A percentile compares a stretch with the other conserved stretches of the same genome.
phyloP scores from a whole-genome alignment of 2,113 vertebrate species.

The Seriola dumerili region DNA sequence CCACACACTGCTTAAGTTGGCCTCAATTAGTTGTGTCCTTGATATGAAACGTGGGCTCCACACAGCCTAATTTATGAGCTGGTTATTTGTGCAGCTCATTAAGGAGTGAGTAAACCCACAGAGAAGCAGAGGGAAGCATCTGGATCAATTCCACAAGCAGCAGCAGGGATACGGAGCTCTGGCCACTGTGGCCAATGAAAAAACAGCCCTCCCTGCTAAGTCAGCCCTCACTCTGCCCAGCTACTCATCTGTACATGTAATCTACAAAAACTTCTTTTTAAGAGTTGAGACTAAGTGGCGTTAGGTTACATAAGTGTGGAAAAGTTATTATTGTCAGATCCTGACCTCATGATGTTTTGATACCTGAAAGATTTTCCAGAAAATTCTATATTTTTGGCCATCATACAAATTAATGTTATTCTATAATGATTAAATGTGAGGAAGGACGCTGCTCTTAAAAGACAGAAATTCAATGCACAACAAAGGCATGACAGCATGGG shows the following conservation, averaged over 20 bases:
- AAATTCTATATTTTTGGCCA: too few relatives aligned
- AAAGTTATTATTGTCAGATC: too few relatives aligned
- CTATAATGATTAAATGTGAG: too few relatives aligned
- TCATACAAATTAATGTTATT: too few relatives aligned
- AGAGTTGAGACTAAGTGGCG: neutral
- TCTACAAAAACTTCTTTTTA: neutral
- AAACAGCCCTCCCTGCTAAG: neutral
- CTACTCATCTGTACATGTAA: neutral
- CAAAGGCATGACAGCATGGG: too few relatives aligned
- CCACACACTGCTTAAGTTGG: constrained; percentile 30
- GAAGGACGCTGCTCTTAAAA: too few relatives aligned
- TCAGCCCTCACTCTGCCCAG: neutral
- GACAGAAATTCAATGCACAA: too few relatives aligned
- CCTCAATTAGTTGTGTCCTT: constrained; percentile 60
- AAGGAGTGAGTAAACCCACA: constrained; percentile 61
- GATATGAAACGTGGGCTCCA: constrained; percentile 59
- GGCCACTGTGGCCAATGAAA: constrained; percentile 14
- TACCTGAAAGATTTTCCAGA: too few relatives aligned
- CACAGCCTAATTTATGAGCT: constrained; percentile 42
- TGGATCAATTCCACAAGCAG: constrained; percentile 49
- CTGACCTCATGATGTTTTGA: too few relatives aligned
- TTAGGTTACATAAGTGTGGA: neutral
- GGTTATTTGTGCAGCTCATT: constrained; percentile 67
- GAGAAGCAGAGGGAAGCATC: constrained; percentile 49
- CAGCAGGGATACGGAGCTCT: constrained; percentile 28